Base-by-base conservation (phyloP, 2,888 invertebrate species). In the Elegia similella region DNA sequence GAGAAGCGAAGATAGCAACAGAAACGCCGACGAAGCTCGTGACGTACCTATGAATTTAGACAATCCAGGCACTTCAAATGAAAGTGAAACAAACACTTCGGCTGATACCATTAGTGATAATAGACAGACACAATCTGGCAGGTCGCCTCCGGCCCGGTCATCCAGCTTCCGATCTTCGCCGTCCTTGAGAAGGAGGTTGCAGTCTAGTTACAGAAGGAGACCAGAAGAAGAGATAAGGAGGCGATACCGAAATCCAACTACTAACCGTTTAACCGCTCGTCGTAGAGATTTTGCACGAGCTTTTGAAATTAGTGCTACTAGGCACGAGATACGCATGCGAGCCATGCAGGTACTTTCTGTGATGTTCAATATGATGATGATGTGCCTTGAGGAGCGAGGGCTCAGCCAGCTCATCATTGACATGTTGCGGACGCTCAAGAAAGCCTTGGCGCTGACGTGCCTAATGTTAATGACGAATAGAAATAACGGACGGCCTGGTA, bases 291-390 rank as follows among this genome's bases (percentile, higher is more conserved):
- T 82, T 42, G 78, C 77, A 1, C 80, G 88, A 52, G 78, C 82
- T 1, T 74, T 89, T 55, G 89, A 89, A 73, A 82, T 89, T 32
- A 86, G 84, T 63, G 84, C 86, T 16, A 91, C 89, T 5, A 78
- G 89, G 56, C 88, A 89, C 66, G 88, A 88, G 67, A 87, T 92
- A 60, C 84, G 91, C n/a, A 86, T 89, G 84, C 77, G 91, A 56
- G 92, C 91, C 13, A 89, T 88, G 86, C 88, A 88, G 69, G 88
- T 92, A 0, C 69, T 92, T 16, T 88, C 91, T n/a, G 84, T 88
- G 3, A 89, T 92, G 88, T 92, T 92, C 63, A 88, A 90, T 63
- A 88, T 90, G 82, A 92, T 92, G 92, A 91, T 92, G 90, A 86
- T 86, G 84, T 92, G 92, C 61, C 75, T 91, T 32, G 90, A 91